These are phyloP conservation scores for Vipera ursinii DNA, from an alignment of 2,797 vertebrate genomes.

Conservation along the genomic window DNA sequence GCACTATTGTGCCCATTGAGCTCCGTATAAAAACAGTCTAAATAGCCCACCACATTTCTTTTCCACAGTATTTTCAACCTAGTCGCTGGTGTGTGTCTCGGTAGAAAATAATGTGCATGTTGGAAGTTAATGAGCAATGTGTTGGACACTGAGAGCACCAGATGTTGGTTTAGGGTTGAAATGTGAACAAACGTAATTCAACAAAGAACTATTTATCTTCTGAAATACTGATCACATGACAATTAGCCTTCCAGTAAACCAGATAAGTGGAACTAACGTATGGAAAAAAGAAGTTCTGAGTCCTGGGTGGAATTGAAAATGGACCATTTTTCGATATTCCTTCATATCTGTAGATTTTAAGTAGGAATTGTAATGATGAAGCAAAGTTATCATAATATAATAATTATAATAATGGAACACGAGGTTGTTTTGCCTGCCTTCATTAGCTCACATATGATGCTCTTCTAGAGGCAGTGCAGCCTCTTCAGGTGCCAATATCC, in stretches of 20 bases:
- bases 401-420: not conserved
- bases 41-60: conserved; percentile 41
- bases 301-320: not conserved
- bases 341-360: not conserved
- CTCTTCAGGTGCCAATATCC: not conserved
- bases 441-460: not conserved
- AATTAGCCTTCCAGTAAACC: conserved; percentile 29
- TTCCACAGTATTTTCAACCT: conserved; percentile 49
- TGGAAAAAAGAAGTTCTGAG: not conserved
- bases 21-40: conserved; percentile 40
- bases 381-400: not conserved
- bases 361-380: not conserved
- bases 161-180: conserved; percentile 28
- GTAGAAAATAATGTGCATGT: conserved; percentile 45
- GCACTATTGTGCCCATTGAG: conserved; percentile 57
- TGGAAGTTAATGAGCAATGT: conserved; percentile 42
- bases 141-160: conserved; percentile 38
- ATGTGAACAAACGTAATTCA: conserved; percentile 38
- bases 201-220: conserved; percentile 49
- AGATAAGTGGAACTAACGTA: not conserved
- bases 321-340: not conserved
- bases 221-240: conserved; percentile 42
- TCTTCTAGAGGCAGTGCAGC: not conserved
- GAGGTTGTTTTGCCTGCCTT: not conserved
- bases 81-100: conserved; percentile 46